Conservation (phyloP, 2,797 vertebrate genomes). For the Sarcophilus harrisii region DNA sequence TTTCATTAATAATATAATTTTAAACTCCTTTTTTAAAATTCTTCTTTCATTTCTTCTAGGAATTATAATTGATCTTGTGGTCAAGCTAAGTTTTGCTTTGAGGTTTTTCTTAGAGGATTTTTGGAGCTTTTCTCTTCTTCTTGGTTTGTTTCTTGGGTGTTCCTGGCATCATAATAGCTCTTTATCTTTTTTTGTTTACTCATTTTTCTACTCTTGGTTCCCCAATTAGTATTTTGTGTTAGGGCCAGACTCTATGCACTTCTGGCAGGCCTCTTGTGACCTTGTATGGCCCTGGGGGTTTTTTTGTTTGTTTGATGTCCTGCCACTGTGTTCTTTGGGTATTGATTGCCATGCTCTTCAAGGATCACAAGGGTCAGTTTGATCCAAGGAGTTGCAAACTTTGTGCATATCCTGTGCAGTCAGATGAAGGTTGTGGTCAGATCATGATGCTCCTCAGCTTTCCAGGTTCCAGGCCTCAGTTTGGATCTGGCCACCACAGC, state of each 20-base stretch:
- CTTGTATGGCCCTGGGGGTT: neutral
- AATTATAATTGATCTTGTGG: neutral
- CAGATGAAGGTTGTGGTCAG: neutral
- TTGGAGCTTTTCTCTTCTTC: neutral
- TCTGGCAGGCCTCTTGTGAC: neutral
- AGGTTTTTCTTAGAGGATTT: neutral
- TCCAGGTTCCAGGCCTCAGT: neutral
- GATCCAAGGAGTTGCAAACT: neutral
- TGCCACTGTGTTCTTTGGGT: neutral
- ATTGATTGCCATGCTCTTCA: neutral
- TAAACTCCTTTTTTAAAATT: neutral
- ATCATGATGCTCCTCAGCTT: neutral
- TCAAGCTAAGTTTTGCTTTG: neutral
- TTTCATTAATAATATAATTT: neutral
- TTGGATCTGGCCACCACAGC: neutral
- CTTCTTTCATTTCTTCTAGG: neutral
- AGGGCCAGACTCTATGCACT: neutral
- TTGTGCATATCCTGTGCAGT: neutral
- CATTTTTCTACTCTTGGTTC: neutral
- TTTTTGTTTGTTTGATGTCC: neutral
- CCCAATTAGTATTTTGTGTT: neutral
- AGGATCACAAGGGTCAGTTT: neutral
- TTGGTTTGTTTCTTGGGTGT: slow-evolving; percentile 5
- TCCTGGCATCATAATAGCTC: neutral
- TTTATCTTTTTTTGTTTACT: slow-evolving; percentile 7